A percentile compares a stretch with the other conserved stretches of the same genome.
phyloP scores from a whole-genome alignment of 2,888 invertebrate genomes.

The Linnaemya vulpina region DNA sequence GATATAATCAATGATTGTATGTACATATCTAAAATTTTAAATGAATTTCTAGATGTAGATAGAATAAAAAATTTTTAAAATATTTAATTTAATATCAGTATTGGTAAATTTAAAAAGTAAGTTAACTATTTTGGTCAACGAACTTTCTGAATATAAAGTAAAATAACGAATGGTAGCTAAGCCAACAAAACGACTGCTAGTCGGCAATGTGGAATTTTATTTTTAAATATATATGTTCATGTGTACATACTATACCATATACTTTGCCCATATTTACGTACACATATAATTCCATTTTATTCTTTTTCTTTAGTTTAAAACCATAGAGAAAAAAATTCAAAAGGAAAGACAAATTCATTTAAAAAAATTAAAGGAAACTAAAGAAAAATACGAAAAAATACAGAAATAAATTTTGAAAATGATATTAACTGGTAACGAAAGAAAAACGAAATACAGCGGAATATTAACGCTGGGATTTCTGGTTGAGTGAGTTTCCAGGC shows the following conservation, averaged over 20 bases:
- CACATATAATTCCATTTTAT: not conserved
- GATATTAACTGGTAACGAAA: conserved; percentile 50
- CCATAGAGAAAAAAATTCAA: conserved; percentile 11
- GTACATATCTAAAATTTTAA: not conserved
- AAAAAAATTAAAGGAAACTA: conserved; percentile 52
- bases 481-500: conserved; percentile 65
- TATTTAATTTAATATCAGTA: not conserved
- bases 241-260: not conserved
- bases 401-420: conserved; percentile 40
- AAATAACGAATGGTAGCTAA: conserved; percentile 55
- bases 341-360: conserved; percentile 14
- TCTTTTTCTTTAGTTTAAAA: not conserved
- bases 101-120: not conserved
- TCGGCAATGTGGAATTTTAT: not conserved
- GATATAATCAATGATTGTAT: too few relatives aligned
- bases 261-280: not conserved
- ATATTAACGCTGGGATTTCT: conserved; percentile 68
- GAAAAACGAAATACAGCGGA: conserved; percentile 50
- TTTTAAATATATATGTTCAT: too few relatives aligned
- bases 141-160: conserved; percentile 48
- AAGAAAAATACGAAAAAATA: conserved; percentile 12
- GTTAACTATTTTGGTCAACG: conserved; percentile 50
- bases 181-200: conserved; percentile 23
- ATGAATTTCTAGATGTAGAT: not conserved
- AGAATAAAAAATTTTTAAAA: not conserved